A percentile compares a stretch with the other conserved stretches of the same genome.
These are phyloP conservation scores for Nomada lathburiana DNA, from an alignment of 2,888 invertebrate genomes.

Conservation along the genomic window DNA sequence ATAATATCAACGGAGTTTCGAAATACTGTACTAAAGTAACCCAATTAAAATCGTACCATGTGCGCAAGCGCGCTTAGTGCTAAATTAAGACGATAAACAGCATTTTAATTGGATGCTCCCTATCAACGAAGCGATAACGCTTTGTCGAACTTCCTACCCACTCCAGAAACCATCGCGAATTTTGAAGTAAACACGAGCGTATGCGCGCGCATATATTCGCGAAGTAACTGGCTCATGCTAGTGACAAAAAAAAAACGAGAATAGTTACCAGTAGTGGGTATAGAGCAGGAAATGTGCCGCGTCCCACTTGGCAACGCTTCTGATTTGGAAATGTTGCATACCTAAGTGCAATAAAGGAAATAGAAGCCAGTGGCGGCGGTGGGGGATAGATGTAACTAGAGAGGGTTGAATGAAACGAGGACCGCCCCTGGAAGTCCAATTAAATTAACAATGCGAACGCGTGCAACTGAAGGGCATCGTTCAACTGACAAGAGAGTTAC, in stretches of 20 bases:
- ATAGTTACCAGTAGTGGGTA: constrained; percentile 23
- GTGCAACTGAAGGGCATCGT: constrained; percentile 46
- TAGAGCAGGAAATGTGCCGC: constrained; percentile 43
- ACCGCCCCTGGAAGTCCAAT: constrained; percentile 36
- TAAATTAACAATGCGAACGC: constrained; percentile 42
- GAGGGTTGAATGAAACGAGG: constrained; percentile 5
- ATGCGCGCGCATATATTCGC: constrained; percentile 5
- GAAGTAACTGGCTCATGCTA: constrained; percentile 32
- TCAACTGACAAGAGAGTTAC: constrained; percentile 38
- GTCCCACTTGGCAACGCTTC: constrained; percentile 57
- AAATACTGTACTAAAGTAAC: not conserved
- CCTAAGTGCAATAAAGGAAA: constrained; percentile 47
- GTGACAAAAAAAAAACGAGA: constrained; percentile 23
- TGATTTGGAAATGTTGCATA: constrained; percentile 55
- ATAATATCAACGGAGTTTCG: too few relatives aligned
- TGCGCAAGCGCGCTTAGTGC: not conserved
- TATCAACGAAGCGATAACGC: constrained; percentile 22
- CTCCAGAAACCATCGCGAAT: constrained; percentile 13
- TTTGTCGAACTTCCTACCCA: constrained; percentile 44
- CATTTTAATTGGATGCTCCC: constrained; percentile 42
- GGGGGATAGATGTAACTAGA: not conserved
- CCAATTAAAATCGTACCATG: too few relatives aligned
- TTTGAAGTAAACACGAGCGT: constrained; percentile 23
- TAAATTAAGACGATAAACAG: constrained; percentile 47
- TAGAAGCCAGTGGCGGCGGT: not conserved